Evolutionary conservation across 2,888 invertebrate species (phyloP).

Genomic region (Acanthoscelides obtectus): DNA sequence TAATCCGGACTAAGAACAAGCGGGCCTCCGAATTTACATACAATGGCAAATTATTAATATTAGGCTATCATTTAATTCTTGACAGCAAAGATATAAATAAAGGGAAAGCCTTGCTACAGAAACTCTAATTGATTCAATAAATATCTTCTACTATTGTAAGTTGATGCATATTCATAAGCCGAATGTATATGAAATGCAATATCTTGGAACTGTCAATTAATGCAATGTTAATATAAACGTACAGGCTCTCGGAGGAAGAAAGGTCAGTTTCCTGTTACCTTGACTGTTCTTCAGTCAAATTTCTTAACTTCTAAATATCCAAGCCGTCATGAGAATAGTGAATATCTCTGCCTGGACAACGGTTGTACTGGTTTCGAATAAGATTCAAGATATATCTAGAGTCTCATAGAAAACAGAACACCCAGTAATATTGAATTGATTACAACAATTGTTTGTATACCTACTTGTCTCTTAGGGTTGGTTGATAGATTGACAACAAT

Average conservation of each 20-base stretch:
- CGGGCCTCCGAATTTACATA: neutral
- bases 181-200: neutral
- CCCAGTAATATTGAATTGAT: too few relatives aligned
- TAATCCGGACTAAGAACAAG: too few relatives aligned
- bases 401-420: too few relatives aligned
- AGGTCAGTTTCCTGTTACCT: neutral
- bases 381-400: too few relatives aligned
- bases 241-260: neutral
- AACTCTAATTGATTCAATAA: neutral
- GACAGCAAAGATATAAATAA: neutral
- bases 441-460: too few relatives aligned
- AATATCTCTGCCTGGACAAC: too few relatives aligned
- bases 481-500: too few relatives aligned
- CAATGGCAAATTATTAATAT: neutral
- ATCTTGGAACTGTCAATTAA: neutral
- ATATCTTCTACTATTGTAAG: neutral
- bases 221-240: neutral
- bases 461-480: too few relatives aligned
- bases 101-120: neutral
- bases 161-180: neutral
- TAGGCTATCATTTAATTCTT: neutral
- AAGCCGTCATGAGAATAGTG: too few relatives aligned
- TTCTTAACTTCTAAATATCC: too few relatives aligned
- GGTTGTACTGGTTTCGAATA: too few relatives aligned
- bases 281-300: neutral